phyloP scores from a whole-genome alignment of 2,797 vertebrate species.

The Myripristis murdjan region DNA sequence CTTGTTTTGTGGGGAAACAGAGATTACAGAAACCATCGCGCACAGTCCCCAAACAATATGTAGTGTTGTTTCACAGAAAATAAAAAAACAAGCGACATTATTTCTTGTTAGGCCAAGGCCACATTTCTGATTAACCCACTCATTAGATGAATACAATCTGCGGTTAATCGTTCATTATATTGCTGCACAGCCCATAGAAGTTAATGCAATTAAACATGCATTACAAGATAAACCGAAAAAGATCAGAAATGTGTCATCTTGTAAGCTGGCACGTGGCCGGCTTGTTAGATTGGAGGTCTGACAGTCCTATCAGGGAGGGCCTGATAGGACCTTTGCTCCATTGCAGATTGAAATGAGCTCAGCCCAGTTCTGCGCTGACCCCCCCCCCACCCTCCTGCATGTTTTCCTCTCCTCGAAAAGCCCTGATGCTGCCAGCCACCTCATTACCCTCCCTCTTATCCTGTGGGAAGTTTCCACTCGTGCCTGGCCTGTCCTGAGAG shows the following conservation, averaged over 20 bases:
- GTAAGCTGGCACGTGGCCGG: slow-evolving; percentile 3
- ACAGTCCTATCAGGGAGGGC: not conserved
- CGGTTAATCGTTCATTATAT: not conserved
- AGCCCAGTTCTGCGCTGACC: not conserved
- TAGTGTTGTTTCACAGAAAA: not conserved
- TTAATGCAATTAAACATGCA: slow-evolving; percentile 1
- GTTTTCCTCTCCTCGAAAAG: not conserved
- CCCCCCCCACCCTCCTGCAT: not conserved
- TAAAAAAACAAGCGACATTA: not conserved
- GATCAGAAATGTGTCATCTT: slow-evolving; percentile 7
- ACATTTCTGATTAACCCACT: no score
- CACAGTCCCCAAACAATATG: not conserved
- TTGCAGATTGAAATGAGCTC: slow-evolving; percentile 26
- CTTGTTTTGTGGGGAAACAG: slow-evolving; percentile 29
- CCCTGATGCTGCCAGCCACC: slow-evolving; percentile 12
- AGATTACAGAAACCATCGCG: slow-evolving; percentile 19
- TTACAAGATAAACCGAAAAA: not conserved
- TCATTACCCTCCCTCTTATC: slow-evolving; percentile 31
- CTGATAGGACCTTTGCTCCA: slow-evolving; percentile 31
- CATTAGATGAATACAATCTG: no score
- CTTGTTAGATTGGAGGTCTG: not conserved
- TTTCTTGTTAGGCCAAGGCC: no score
- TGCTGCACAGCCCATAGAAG: not conserved
- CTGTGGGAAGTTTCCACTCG: slow-evolving; percentile 79
- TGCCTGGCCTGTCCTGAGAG: slow-evolving; percentile 29